phyloP scores from a whole-genome alignment of 2,113 vertebrate genomes.

The Empidonax traillii region DNA sequence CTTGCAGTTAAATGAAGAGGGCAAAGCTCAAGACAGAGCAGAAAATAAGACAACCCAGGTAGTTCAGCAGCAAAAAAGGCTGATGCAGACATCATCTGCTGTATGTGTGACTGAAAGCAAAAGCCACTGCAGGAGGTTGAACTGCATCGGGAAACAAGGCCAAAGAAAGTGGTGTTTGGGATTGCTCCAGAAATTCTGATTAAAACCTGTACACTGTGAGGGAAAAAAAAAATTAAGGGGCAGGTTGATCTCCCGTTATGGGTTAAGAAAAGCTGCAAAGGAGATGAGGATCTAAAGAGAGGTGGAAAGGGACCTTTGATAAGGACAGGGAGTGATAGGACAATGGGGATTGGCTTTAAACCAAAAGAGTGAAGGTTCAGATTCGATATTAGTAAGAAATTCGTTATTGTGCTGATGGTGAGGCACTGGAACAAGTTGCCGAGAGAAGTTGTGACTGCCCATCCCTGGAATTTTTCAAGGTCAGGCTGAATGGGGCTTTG shows the following conservation, averaged over 20 bases:
- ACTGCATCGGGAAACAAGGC: not conserved
- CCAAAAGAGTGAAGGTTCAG: not conserved
- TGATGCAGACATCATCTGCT: not conserved
- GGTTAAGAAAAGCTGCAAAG: not conserved
- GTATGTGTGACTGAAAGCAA: accelerated
- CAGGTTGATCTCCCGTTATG: not conserved
- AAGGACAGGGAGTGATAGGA: not conserved
- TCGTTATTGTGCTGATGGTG: not conserved
- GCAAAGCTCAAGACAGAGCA: not conserved
- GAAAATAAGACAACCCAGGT: not conserved
- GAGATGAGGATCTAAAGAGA: no score
- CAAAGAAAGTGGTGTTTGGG: accelerated
- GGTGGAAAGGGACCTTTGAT: not conserved
- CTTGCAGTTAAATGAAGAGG: not conserved
- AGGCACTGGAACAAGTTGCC: not conserved
- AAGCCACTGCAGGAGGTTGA: not conserved
- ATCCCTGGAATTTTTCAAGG: not conserved
- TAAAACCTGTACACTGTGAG: not conserved
- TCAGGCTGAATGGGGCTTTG: not conserved
- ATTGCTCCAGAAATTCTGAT: not conserved
- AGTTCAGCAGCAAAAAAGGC: not conserved
- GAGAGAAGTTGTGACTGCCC: not conserved
- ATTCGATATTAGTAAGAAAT: not conserved
- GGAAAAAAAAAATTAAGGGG: not conserved
- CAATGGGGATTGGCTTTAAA: not conserved